Evolutionary conservation across 2,797 vertebrate genomes (phyloP), one percentile per base, ranked within the genome.

Genomic region (Sciurus carolinensis): DNA sequence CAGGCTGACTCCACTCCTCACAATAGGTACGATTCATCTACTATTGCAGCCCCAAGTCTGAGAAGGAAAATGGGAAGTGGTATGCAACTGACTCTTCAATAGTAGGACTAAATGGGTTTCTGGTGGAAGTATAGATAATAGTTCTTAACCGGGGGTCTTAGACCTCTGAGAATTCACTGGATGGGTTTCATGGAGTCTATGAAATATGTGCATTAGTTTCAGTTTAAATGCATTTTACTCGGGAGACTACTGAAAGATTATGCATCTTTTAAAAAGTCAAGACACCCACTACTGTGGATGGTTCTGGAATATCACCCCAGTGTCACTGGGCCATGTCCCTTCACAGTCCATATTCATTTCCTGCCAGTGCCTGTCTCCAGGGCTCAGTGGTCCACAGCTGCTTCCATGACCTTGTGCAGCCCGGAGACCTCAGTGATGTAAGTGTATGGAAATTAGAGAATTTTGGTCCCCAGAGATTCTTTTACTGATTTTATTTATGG

Each of bases 251-350:
- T 67, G 94, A 81, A 79, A 62, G 52, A 93, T 9, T 83, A 17
- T 66, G 33, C 75, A 57, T 69, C 85, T 95, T 94, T 90, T 76
- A 59, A 85, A 84, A 95, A 96, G 36, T 24, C 77, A 22, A 95
- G 79, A 57, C 54, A 64, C 22, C 80, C 39, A 36, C 24, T 87
- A 28, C 87, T 89, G 52, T 36, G 57, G 39, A 76, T 72, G 66
- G 52, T 52, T 92, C 57, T 93, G 76, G 14, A 66, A 20, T 42
- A 69, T 83, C 12, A 28, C 67, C 54, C 77, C 64, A 24, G 6
- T 88, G 14, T 71, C 50, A 76, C 14, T 81, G 52, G 59, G 44
- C 39, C 8, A 4, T 67, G 54, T 69, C 66, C 71, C 62, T 77
- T 91, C 83, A 80, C 52, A 90, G 52, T 64, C 67, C 28, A 13